Conservation (phyloP, 1,140 invertebrate genomes). For the Euura lappo region DNA sequence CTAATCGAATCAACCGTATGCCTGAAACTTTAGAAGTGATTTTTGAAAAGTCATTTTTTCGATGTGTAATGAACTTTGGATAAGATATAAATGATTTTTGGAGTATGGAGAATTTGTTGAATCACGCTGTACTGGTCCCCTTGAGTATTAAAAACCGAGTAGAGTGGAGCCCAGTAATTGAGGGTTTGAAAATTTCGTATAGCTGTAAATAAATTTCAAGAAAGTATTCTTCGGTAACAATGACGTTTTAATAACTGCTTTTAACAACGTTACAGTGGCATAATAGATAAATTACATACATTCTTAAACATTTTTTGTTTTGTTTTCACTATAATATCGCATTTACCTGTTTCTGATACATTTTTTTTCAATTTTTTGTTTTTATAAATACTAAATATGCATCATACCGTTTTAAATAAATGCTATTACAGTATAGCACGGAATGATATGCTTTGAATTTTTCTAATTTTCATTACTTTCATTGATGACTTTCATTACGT, state of each 20-base stretch:
- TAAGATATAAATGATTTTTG: too few relatives aligned
- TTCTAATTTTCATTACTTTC: constrained; percentile 10
- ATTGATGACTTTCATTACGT: constrained; percentile 17
- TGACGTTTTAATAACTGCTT: constrained; percentile 62
- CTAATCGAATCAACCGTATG: too few relatives aligned
- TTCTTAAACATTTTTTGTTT: constrained; percentile 21
- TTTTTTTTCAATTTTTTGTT: too few relatives aligned
- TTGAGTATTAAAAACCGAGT: too few relatives aligned
- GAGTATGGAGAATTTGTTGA: too few relatives aligned
- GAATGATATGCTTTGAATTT: constrained; percentile 16
- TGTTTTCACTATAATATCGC: too few relatives aligned
- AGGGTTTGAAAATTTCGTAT: too few relatives aligned
- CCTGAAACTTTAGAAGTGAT: too few relatives aligned
- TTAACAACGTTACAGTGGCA: constrained; percentile 61
- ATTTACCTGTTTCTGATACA: constrained; percentile 50
- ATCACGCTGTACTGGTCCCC: too few relatives aligned
- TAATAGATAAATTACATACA: constrained; percentile 21
- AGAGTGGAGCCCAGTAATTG: too few relatives aligned
- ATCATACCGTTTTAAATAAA: constrained; percentile 22
- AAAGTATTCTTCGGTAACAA: constrained; percentile 57
- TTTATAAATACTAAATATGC: constrained; percentile 17
- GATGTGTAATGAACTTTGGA: too few relatives aligned
- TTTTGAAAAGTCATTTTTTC: too few relatives aligned
- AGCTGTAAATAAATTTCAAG: not conserved
- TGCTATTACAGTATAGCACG: not conserved